Evolutionary conservation across 92 coral and sea anemone genomes (phyloP).

Genomic region (Scolanthus callimorphus): DNA sequence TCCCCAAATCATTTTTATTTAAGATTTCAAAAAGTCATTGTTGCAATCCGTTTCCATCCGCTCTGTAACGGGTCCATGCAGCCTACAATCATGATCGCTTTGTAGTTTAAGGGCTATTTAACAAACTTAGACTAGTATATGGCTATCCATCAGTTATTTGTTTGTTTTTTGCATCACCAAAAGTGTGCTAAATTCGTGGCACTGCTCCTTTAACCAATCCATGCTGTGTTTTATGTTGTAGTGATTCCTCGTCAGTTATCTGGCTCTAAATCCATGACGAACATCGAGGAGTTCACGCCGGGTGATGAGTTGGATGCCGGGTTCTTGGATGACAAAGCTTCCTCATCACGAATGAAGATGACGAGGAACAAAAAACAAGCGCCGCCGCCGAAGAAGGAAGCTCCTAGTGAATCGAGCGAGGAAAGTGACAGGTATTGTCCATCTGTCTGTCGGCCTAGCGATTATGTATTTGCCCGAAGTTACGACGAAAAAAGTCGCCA

Average conservation of each 20-base stretch:
- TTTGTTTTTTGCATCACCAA: too few species aligned
- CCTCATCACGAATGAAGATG: slow-evolving; percentile 25
- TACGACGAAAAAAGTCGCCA: too few species aligned
- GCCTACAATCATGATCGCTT: too few species aligned
- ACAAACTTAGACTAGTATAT: too few species aligned
- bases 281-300: slow-evolving; percentile 87
- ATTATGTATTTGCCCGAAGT: too few species aligned
- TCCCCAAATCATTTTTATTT: too few species aligned
- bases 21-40: too few species aligned
- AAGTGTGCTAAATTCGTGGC: not conserved
- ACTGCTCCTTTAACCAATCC: not conserved
- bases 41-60: too few species aligned
- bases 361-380: slow-evolving; percentile 26
- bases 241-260: slow-evolving; percentile 28
- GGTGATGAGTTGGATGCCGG: slow-evolving; percentile 87
- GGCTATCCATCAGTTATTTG: too few species aligned
- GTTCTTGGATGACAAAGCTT: slow-evolving; percentile 68
- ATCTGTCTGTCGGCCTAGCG: too few species aligned
- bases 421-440: slow-evolving; percentile 84
- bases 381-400: slow-evolving; percentile 9
- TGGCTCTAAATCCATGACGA: slow-evolving; percentile 24
- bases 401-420: slow-evolving; percentile 48
- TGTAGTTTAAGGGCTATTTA: too few species aligned
- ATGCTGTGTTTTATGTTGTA: slow-evolving; percentile 2
- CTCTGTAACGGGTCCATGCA: too few species aligned